phyloP scores from a whole-genome alignment of 2,113 vertebrate genomes.

The Colaptes auratus region DNA sequence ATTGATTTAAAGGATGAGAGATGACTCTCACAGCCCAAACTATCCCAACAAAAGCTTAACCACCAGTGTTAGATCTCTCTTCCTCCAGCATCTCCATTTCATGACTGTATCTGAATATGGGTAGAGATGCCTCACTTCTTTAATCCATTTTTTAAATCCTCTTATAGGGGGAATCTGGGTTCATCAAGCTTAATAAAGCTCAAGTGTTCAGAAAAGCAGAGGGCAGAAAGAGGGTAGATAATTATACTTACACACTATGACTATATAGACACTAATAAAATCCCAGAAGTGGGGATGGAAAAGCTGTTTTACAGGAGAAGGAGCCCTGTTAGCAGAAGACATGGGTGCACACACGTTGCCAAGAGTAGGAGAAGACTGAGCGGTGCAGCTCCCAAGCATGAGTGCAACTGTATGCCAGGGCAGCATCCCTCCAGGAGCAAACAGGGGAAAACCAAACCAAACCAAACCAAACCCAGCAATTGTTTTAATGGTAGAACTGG shows the following conservation, averaged over 20 bases:
- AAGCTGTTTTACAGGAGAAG: background rate
- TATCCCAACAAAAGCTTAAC: too few relatives aligned
- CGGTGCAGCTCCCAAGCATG: rapidly evolving
- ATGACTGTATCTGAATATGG: rapidly evolving
- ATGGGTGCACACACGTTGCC: rapidly evolving
- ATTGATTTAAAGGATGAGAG: rapidly evolving
- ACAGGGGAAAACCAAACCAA: background rate
- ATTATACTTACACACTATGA: background rate
- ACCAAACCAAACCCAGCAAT: too few relatives aligned
- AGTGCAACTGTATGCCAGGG: rapidly evolving
- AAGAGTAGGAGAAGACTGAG: background rate
- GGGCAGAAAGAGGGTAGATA: background rate
- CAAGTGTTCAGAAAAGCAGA: background rate
- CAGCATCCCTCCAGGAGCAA: background rate
- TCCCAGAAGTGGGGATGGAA: background rate
- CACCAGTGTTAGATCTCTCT: background rate
- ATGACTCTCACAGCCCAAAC: background rate
- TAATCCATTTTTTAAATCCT: background rate
- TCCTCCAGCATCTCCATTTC: background rate
- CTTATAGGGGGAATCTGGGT: background rate
- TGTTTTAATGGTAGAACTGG: background rate
- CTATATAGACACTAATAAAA: background rate
- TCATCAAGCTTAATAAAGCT: background rate
- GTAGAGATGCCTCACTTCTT: background rate
- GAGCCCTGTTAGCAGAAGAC: background rate